phyloP scores from a whole-genome alignment of 2,113 vertebrate species.

The Stigmatopora argus region DNA sequence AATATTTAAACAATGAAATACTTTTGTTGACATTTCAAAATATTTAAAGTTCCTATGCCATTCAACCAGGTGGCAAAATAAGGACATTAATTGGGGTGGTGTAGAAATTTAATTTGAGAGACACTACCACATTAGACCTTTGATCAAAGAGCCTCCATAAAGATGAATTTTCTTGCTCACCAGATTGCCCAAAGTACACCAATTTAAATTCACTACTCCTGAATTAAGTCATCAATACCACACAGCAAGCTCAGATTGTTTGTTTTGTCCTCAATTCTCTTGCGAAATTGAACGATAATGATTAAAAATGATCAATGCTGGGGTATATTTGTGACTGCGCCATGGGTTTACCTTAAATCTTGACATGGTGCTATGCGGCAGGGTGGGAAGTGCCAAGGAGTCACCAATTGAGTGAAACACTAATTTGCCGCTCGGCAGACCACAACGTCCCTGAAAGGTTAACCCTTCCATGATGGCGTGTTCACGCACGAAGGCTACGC shows the following conservation, averaged over 20 bases:
- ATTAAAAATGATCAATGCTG: neutral
- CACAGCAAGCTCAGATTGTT: neutral
- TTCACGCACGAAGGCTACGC: constrained; percentile 19
- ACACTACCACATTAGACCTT: no score
- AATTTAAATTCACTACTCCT: neutral
- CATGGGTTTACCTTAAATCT: neutral
- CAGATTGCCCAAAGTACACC: neutral
- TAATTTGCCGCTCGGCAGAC: constrained; percentile 47
- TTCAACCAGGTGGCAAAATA: no score
- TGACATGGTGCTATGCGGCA: constrained; percentile 22
- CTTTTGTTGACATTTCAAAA: no score
- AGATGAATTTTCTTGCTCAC: no score
- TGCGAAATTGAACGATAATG: neutral
- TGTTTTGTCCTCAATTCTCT: neutral
- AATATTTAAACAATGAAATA: no score
- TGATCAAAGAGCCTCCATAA: no score
- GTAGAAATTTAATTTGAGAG: no score
- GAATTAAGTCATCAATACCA: neutral
- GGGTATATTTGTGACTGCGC: neutral
- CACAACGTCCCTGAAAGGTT: neutral
- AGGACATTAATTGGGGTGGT: no score
- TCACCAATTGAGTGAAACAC: constrained; percentile 24
- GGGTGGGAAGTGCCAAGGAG: constrained; percentile 12
- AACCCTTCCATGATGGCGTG: constrained; percentile 32
- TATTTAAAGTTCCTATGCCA: no score